Conservation (phyloP, 2,113 vertebrate species). For the Melanotaenia duboulayi region DNA sequence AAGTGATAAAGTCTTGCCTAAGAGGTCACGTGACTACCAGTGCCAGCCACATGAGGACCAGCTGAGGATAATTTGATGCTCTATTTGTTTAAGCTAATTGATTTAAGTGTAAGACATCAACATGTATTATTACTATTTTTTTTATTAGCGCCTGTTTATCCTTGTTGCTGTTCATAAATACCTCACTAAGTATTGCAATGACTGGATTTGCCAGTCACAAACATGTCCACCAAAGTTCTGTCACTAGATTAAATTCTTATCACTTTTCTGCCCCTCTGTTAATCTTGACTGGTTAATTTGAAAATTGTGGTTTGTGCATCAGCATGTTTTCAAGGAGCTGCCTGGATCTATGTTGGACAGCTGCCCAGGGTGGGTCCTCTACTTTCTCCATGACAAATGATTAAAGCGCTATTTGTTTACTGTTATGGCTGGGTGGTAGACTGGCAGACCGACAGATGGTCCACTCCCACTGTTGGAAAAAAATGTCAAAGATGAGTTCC, state of each 20-base stretch:
- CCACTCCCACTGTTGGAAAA: constrained; percentile 17
- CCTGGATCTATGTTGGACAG: constrained; percentile 48
- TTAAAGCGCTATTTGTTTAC: constrained; percentile 58
- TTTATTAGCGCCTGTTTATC: not conserved
- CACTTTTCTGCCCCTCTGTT: not conserved
- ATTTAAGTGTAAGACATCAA: constrained; percentile 8
- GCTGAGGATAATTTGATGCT: constrained; percentile 86
- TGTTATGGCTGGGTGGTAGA: constrained; percentile 20
- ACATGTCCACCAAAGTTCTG: not conserved
- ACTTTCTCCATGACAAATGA: constrained; percentile 52
- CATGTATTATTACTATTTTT: not conserved
- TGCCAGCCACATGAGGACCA: constrained; percentile 86
- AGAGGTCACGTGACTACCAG: constrained; percentile 81
- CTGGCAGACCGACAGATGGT: constrained; percentile 17
- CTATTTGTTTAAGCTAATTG: constrained; percentile 39
- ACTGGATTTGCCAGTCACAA: not conserved
- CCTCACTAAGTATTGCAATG: constrained; percentile 24
- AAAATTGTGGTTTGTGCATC: constrained; percentile 48
- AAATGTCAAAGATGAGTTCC: not conserved
- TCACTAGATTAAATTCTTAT: not conserved
- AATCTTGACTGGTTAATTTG: not conserved
- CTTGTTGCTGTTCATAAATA: constrained; percentile 14
- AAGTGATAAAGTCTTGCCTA: not conserved
- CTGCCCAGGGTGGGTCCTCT: constrained; percentile 67
- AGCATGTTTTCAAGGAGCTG: constrained; percentile 48